Evolutionary conservation across 2,113 vertebrate genomes (phyloP).

Genomic region (Furnarius figulus): DNA sequence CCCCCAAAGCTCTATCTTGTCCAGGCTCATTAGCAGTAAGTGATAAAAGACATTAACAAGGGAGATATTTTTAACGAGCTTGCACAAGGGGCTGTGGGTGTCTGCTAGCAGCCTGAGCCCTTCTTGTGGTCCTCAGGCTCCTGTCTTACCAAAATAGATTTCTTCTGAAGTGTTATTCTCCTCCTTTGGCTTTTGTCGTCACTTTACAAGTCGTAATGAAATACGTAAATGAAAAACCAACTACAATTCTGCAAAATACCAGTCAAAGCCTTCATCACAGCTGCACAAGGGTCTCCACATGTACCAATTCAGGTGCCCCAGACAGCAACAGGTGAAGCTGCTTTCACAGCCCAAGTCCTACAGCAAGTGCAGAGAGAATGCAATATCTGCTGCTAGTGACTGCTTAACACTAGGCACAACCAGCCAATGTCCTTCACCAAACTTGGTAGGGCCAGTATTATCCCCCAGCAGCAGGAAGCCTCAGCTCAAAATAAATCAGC

Average conservation of each 20-base stretch:
- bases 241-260: background rate
- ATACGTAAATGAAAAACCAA: background rate
- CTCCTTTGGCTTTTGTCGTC: background rate
- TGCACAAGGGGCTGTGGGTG: background rate
- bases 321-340: background rate
- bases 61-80: conserved; percentile 9
- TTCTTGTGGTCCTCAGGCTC: background rate
- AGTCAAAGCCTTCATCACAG: background rate
- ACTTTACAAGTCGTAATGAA: background rate
- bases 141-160: background rate
- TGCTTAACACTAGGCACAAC: background rate
- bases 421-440: background rate
- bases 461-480: background rate
- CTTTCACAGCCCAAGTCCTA: background rate
- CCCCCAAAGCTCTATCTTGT: background rate
- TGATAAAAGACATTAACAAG: background rate
- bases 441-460: background rate
- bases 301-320: background rate
- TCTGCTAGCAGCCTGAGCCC: background rate
- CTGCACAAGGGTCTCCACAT: background rate
- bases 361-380: background rate
- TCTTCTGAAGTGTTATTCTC: background rate
- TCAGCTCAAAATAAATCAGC: background rate
- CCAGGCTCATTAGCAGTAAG: background rate
- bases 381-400: background rate